Base-by-base conservation (phyloP, 2,797 vertebrate species). In the Arrhamphus sclerolepis region DNA sequence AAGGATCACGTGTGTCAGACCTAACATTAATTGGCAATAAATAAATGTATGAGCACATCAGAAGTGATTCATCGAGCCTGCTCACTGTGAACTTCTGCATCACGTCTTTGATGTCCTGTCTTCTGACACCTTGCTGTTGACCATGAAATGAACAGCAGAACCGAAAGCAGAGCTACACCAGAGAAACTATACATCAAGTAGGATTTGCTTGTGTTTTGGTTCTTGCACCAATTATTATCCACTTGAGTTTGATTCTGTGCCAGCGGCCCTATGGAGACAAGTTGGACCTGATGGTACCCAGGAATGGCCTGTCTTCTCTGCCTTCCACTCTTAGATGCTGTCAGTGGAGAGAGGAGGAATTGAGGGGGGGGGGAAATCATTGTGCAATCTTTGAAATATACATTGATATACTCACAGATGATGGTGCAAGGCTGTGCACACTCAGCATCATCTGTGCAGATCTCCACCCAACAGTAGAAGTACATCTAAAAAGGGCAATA, bases 401-500 rank as follows among this genome's bases (percentile, higher is more conserved):
- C 6, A 34, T 19, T 1, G 14, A 40, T 1, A 47, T 56, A 88
- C 91, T 86, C 62, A 92, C 91, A 76, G 46, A 69, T 28, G 22
- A 91, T 67, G 52, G 85, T 21, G 42, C 90, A 91, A 1, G 18
- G 52, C 51, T 91, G 91, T 3, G 75, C 52, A 59, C 90, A 92
- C 44, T 87, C 78, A 0, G 28, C 13, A 1, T 83, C 70, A 4
- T 75, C 38, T 0, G 72, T 76, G 70, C 89, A 92, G 75, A 92
- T 83, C 61, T 91, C 88, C 76, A 92, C 90, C 91, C 89, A 91
- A 34, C 90, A 91, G 78, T 84, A 92, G 72, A 90, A 91, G 61
- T 80, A 89, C 17, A 91, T 83, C 90, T 91, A 47, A 51, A 19
- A 1, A 18, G 67, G 9, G 59, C 21, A 39, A 31, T 0, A n/a